These are phyloP conservation scores for Sarcophaga subvicina DNA, from an alignment of 2,888 invertebrate genomes.

Conservation along the genomic window DNA sequence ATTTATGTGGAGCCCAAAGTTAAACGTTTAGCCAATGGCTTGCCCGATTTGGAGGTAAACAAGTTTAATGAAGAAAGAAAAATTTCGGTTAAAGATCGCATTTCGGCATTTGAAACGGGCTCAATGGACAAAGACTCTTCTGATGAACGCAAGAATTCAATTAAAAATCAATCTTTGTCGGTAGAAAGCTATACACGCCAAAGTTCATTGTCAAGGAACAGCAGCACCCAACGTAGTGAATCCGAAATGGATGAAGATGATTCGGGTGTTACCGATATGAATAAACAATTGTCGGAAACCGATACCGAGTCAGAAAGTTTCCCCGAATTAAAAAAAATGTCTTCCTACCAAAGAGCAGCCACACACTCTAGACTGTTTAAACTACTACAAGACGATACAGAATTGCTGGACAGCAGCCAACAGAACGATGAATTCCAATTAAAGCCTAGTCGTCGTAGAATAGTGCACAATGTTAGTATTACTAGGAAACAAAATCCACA, in stretches of 20 bases:
- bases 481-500: slow-evolving; percentile 80
- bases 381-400: slow-evolving; percentile 85
- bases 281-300: slow-evolving; percentile 86
- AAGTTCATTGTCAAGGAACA: slow-evolving; percentile 78
- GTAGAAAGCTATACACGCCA: slow-evolving; percentile 76
- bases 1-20: slow-evolving; percentile 72
- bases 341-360: slow-evolving; percentile 86
- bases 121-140: slow-evolving; percentile 61
- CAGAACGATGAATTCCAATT: slow-evolving; percentile 76
- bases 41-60: slow-evolving; percentile 75
- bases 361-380: slow-evolving; percentile 88
- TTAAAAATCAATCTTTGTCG: slow-evolving; percentile 74
- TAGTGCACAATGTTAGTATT: slow-evolving; percentile 81
- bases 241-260: slow-evolving; percentile 85
- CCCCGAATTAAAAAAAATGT: slow-evolving; percentile 84
- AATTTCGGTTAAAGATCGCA: slow-evolving; percentile 79
- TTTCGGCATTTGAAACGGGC: slow-evolving; percentile 78
- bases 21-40: slow-evolving; percentile 72
- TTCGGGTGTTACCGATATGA: slow-evolving; percentile 88
- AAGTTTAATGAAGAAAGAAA: slow-evolving; percentile 74
- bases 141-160: slow-evolving; percentile 33
- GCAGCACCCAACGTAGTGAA: slow-evolving; percentile 82
- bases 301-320: slow-evolving; percentile 86
- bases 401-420: slow-evolving; percentile 71
- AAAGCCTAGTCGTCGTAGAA: slow-evolving; percentile 79